Base-by-base conservation (phyloP, 1,140 invertebrate species). In the Calephelis virginiensis region DNA sequence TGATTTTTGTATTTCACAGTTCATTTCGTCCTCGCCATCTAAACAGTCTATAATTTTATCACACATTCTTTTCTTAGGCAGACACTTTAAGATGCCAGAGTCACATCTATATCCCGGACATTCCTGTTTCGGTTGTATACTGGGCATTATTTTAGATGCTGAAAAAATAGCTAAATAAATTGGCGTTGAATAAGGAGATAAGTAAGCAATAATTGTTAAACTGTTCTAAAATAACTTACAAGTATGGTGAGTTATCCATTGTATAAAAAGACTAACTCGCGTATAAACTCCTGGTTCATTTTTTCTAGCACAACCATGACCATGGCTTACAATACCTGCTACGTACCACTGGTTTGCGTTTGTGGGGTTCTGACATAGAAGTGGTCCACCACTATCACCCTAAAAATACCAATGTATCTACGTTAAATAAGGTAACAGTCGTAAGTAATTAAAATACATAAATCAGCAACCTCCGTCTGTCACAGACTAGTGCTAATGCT, bases 201-300 rank as follows among this genome's bases (percentile, higher is more conserved):
- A 8, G 40, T 7, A 9, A 6, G 8, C 40, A 43, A 1, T 6
- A 43, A 43, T 43, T 43, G 40, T 43, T 6, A 43, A 43, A 9
- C 40, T 43, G 8, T 43, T 43, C 8, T 43, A 0, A 48, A 46
- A 64, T 17, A 67, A 85, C 88, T 83, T 76, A 92, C 91, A 81
- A 9, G 92, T 93, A 47, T 92, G 92, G 70, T 92, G 84, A 64
- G 90, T 87, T 64, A 97, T 96, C 96, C 96, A 97, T 50, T 93
- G 80, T 5, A 94, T 73, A 80, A 94, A 96, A n/a, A 94, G 83
- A 47, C 93, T 94, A 14, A 97, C 94, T 83, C 93, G 93, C 0
- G 96, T 96, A 73, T 97, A 97, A 66, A 95, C 95, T n/a, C 96
- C 96, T 8, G 96, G 95, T 81, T 96, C 94, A 65, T 94, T 90